A percentile compares a stretch with the other conserved stretches of the same genome.
These are phyloP conservation scores for Palaemon carinicauda DNA, from an alignment of 1,140 invertebrate species.

Conservation along the genomic window DNA sequence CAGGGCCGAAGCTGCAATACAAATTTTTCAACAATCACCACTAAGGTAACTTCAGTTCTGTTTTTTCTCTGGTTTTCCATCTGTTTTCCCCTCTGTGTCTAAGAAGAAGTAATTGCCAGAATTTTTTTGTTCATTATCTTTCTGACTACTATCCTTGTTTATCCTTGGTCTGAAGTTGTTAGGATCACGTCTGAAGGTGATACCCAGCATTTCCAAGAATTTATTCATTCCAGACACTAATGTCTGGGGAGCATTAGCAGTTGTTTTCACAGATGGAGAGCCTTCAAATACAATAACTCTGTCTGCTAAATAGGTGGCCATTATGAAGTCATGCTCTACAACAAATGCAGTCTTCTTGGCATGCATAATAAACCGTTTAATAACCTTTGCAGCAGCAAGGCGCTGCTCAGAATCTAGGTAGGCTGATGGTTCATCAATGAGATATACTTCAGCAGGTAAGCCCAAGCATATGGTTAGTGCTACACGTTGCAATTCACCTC, in stretches of 20 bases:
- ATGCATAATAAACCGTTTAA: constrained; percentile 98
- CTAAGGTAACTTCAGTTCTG: constrained; percentile 29
- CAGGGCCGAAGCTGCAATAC: constrained; percentile 41
- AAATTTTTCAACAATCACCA: constrained; percentile 6
- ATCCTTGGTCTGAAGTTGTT: constrained; percentile 98
- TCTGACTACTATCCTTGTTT: constrained; percentile 82
- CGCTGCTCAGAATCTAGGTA: constrained; percentile 99
- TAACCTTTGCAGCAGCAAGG: constrained; percentile 99
- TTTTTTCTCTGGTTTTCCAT: no score
- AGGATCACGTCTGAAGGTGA: constrained; percentile 98
- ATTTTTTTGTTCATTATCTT: constrained; percentile 96
- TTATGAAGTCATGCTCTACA: constrained; percentile 99
- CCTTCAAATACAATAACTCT: constrained; percentile 99
- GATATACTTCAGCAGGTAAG: constrained; percentile 98
- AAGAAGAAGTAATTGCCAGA: constrained; percentile 99
- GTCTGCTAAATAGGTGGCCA: constrained; percentile 99
- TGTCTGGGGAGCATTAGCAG: constrained; percentile 91
- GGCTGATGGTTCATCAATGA: constrained; percentile 99
- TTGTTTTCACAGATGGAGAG: constrained; percentile 84
- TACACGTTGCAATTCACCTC: constrained; percentile 98
- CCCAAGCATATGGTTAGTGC: constrained; percentile 95
- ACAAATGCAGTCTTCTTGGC: constrained; percentile 99
- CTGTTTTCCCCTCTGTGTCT: constrained; percentile 69
- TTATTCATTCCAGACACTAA: constrained; percentile 97
- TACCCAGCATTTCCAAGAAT: constrained; percentile 95